Conservation (phyloP, 2,888 invertebrate genomes). For the Ophonus ardosiacus region DNA sequence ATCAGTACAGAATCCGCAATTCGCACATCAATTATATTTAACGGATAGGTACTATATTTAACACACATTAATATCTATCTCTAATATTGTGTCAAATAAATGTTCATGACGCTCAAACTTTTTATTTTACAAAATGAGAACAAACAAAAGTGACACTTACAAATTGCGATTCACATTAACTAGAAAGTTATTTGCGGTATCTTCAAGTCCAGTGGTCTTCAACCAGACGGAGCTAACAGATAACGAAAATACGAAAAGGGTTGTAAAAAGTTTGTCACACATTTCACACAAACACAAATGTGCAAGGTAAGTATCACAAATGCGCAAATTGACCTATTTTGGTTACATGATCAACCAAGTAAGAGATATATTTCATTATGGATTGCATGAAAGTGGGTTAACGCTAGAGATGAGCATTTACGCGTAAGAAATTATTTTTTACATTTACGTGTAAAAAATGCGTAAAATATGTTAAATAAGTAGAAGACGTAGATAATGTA, state of each 20-base stretch:
- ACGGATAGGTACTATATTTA: constrained; percentile 43
- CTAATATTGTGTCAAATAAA: constrained; percentile 40
- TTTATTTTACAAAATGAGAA: constrained; percentile 31
- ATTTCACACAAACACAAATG: background rate
- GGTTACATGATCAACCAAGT: too few relatives aligned
- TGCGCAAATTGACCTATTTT: too few relatives aligned
- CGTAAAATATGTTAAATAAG: too few relatives aligned
- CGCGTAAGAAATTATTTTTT: too few relatives aligned
- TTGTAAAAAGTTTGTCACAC: background rate
- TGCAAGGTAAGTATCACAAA: background rate
- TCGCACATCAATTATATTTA: background rate
- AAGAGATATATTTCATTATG: too few relatives aligned
- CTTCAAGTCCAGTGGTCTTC: constrained; percentile 22
- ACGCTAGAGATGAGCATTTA: too few relatives aligned
- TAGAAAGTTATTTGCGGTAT: constrained; percentile 34
- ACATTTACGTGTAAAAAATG: too few relatives aligned
- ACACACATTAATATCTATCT: constrained; percentile 41
- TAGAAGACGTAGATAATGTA: too few relatives aligned
- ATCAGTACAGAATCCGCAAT: background rate
- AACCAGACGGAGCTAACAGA: constrained; percentile 10
- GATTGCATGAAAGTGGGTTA: too few relatives aligned
- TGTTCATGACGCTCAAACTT: background rate
- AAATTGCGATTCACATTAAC: constrained; percentile 36
- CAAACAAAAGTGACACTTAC: constrained; percentile 33
- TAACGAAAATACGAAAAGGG: constrained; percentile 6